A percentile compares a stretch with the other conserved stretches of the same genome.
Conservation (phyloP, 1,140 invertebrate genomes). For the Ceratina japonica region DNA sequence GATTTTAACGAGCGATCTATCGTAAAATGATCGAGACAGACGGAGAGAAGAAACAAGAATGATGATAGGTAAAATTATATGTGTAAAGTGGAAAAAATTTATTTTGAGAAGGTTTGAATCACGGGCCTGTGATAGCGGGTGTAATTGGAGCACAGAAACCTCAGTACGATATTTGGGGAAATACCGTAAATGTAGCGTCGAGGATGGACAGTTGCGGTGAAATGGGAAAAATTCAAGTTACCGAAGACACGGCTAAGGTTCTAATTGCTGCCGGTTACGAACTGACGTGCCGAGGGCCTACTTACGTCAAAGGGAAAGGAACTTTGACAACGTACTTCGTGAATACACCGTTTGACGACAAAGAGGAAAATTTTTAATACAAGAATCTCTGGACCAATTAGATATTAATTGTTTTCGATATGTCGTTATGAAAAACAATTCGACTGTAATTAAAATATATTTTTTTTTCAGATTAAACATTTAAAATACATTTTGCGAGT, state of each 20-base stretch:
- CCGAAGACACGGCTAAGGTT: constrained; percentile 93
- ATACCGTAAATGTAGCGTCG: constrained; percentile 97
- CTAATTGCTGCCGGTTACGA: constrained; percentile 90
- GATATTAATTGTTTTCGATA: too few species aligned
- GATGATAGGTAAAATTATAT: background rate
- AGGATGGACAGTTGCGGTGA: constrained; percentile 97
- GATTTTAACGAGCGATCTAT: background rate
- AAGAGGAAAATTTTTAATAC: constrained; percentile 66
- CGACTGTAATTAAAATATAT: too few species aligned
- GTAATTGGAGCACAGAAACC: constrained; percentile 98
- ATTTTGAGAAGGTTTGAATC: constrained; percentile 88
- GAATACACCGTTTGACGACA: constrained; percentile 86
- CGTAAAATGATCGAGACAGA: background rate
- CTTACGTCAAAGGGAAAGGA: constrained; percentile 96
- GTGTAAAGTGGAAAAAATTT: background rate
- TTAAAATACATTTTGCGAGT: background rate
- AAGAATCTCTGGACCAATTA: background rate
- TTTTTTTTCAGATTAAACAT: background rate
- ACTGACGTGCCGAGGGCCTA: constrained; percentile 92
- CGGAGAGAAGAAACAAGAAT: background rate
- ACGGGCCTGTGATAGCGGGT: constrained; percentile 96
- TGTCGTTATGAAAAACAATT: too few species aligned
- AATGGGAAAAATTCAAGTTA: constrained; percentile 92
- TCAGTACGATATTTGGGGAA: constrained; percentile 99
- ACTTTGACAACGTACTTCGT: constrained; percentile 95